Base-by-base conservation (phyloP, 35 echinoderm and acorn worm species). In the Acanthaster planci region DNA sequence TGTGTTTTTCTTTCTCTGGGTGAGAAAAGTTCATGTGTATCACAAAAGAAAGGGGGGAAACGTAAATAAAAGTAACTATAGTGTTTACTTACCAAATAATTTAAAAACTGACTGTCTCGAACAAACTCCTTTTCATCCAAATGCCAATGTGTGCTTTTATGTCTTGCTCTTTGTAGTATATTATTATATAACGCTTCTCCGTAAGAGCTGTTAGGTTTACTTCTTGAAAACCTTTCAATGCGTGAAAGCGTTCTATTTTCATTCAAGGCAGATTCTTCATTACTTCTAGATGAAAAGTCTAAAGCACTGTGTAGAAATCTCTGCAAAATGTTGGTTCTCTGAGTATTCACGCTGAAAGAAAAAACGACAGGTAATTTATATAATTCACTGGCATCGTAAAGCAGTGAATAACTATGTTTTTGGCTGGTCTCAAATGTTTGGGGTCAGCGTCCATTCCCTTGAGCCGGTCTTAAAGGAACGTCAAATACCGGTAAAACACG, bases 51-150 rank as follows among this genome's bases (percentile, higher is more conserved):
- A n/a, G 8, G 23, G 23, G 8, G 35, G 64, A 72, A 37, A 37
- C 16, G 4, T 4, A 26, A 16, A 8, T 38, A 37, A 22, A 40
- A 2, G n/a, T n/a, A n/a, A n/a, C n/a, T n/a, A n/a, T n/a, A n/a
- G 56, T 29, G 81, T 67, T 8, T 40, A 40, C 82, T 57, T 31
- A 86, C 84, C 68, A 86, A 8, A 68, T 86, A 86, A 34, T 86
- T 51, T 78, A 39, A 38, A 78, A 54, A 78, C 52, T 86, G 84
- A 55, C 76, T 76, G 55, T 78, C 68, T 31, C 76, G 84, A 16
- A 68, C 39, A 53, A 53, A 86, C 38, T 86, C 76, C 51, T 29
- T 86, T 68, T 86, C 84, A 7, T 86, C 84, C 2, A 55, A 16
- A 26, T 26, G 30, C 64, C 64, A 72, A 31, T 10, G 34, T 26